Evolutionary conservation across 2,888 invertebrate genomes (phyloP).

Genomic region (Nysson spinosus): DNA sequence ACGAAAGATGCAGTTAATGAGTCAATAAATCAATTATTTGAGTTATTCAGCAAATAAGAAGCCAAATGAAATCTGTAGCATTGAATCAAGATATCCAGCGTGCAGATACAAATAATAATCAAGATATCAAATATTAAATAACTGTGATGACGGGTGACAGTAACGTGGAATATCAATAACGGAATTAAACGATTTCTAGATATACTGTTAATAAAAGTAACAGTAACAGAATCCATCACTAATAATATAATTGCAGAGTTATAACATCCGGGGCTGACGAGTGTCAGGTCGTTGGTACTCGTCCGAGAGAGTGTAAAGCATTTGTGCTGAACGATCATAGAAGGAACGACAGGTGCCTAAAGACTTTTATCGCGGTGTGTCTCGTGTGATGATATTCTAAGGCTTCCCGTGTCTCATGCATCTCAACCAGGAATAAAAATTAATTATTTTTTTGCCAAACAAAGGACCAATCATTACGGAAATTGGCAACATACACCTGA

Average conservation of each 20-base stretch:
- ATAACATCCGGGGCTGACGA: slow-evolving; percentile 19
- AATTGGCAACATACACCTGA: neutral
- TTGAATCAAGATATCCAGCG: too few species aligned
- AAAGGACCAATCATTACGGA: neutral
- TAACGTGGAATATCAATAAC: too few species aligned
- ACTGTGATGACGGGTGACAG: neutral
- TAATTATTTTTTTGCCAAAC: slow-evolving; percentile 10
- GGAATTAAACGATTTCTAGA: slow-evolving; percentile 16
- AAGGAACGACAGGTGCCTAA: slow-evolving; percentile 68
- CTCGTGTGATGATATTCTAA: slow-evolving; percentile 55
- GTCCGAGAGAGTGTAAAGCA: slow-evolving; percentile 53
- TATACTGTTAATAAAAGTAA: slow-evolving; percentile 25
- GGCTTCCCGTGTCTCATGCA: slow-evolving; percentile 52
- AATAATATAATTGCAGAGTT: slow-evolving; percentile 30
- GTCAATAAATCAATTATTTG: too few species aligned
- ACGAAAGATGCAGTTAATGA: too few species aligned
- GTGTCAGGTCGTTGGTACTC: slow-evolving; percentile 20
- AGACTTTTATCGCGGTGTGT: slow-evolving; percentile 66
- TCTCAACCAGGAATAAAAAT: slow-evolving; percentile 1
- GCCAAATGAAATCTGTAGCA: too few species aligned
- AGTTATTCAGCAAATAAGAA: too few species aligned
- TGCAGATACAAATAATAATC: neutral
- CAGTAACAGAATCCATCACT: slow-evolving; percentile 20
- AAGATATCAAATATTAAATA: neutral
- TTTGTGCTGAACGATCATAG: slow-evolving; percentile 57